Conservation (phyloP, 1,140 invertebrate species). For the Plutomurus gul region DNA sequence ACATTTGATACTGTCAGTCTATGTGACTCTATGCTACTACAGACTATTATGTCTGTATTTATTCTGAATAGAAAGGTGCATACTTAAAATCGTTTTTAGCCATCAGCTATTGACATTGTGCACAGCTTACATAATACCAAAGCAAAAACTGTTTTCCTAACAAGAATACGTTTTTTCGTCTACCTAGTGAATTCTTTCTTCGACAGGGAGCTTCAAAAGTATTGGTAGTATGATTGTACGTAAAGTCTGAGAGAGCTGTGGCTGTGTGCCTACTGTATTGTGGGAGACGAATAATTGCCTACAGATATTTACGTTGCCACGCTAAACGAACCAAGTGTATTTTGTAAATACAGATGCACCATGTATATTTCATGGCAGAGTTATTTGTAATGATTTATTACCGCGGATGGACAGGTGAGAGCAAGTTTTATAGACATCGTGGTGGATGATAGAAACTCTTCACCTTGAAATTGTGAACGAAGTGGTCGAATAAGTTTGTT, state of each 20-base stretch:
- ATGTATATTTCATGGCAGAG: not conserved
- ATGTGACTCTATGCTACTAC: not conserved
- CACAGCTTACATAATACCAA: not conserved
- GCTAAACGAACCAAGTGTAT: not conserved
- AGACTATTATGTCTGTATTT: not conserved
- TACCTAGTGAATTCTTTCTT: not conserved
- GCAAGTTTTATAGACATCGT: not conserved
- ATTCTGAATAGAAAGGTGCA: not conserved
- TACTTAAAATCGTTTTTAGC: slow-evolving; percentile 4
- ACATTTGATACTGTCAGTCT: too few species aligned
- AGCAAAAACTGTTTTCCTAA: not conserved
- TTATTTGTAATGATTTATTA: not conserved
- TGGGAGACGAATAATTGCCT: too few species aligned
- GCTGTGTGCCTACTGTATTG: too few species aligned
- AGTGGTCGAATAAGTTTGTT: not conserved
- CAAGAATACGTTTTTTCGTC: not conserved
- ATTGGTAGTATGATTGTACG: not conserved
- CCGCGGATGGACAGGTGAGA: too few species aligned
- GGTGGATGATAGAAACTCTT: not conserved
- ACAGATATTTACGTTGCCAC: slow-evolving; percentile 5
- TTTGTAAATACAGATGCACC: not conserved
- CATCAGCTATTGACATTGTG: slow-evolving; percentile 21
- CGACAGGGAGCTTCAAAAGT: not conserved
- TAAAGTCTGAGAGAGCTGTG: too few species aligned
- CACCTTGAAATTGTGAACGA: not conserved